Conservation (phyloP, 2,797 vertebrate genomes). For the Labroides dimidiatus region DNA sequence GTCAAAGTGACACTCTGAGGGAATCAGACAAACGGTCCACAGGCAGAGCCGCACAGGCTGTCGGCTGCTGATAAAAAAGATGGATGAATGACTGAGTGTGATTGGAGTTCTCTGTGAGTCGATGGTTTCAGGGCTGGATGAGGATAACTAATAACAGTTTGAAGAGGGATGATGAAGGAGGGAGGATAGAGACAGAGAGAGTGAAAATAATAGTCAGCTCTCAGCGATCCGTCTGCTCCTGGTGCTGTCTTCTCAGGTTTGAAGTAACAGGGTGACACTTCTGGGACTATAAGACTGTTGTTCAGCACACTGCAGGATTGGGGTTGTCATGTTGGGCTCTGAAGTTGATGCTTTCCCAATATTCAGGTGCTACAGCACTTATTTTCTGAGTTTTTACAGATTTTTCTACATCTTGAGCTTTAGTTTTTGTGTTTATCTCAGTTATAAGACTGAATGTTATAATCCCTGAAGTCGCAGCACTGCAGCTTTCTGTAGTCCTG, state of each 20-base stretch:
- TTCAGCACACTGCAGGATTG: neutral
- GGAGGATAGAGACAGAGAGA: conserved; percentile 3
- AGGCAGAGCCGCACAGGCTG: conserved; percentile 41
- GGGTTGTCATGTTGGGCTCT: neutral
- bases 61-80: conserved; percentile 57
- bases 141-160: conserved; percentile 42
- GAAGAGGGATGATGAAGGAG: conserved; percentile 30
- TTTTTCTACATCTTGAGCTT: no score
- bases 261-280: neutral
- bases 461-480: no score
- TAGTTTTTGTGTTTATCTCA: no score
- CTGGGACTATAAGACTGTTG: neutral
- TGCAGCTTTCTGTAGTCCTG: no score
- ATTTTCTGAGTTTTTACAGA: no score
- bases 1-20: conserved; percentile 41
- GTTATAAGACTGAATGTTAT: no score
- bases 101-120: conserved; percentile 22
- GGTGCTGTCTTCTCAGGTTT: conserved; percentile 13
- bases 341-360: neutral
- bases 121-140: conserved; percentile 49
- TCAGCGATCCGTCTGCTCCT: conserved; percentile 2
- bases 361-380: no score
- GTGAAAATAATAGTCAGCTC: conserved; percentile 26
- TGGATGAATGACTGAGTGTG: conserved; percentile 33
- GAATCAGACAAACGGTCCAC: conserved; percentile 40